These are phyloP conservation scores for Cephus pygmeus DNA, from an alignment of 2,888 invertebrate genomes.

Conservation along the genomic window DNA sequence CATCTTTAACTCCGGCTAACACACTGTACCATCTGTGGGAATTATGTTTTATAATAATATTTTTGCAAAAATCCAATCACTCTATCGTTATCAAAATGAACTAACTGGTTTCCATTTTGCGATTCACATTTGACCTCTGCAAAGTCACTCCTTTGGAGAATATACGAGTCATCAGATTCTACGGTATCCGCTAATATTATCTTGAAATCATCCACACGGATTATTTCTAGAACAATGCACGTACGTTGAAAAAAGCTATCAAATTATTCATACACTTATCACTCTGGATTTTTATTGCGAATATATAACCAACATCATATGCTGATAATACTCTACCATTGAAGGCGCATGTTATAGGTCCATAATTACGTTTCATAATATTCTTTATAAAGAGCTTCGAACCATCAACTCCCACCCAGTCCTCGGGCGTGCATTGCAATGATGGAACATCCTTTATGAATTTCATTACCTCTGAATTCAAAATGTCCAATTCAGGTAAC, in stretches of 20 bases:
- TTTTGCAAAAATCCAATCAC: not conserved
- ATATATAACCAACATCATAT: not conserved
- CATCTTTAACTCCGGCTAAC: slow-evolving; percentile 72
- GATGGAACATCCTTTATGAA: slow-evolving; percentile 74
- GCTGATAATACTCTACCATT: slow-evolving; percentile 42
- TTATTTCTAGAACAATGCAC: slow-evolving; percentile 68
- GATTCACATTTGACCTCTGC: slow-evolving; percentile 76
- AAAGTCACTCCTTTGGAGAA: slow-evolving; percentile 76
- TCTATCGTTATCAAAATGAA: slow-evolving; percentile 17
- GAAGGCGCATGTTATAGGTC: slow-evolving; percentile 60
- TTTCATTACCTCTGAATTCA: slow-evolving; percentile 79
- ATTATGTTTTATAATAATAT: not conserved
- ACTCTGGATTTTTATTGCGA: too few relatives aligned
- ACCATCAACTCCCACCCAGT: slow-evolving; percentile 80
- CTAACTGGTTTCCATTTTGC: slow-evolving; percentile 65
- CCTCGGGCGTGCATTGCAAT: slow-evolving; percentile 74
- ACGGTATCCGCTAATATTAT: slow-evolving; percentile 69
- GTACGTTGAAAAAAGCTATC: not conserved
- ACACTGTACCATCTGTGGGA: slow-evolving; percentile 73
- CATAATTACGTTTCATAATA: slow-evolving; percentile 64
- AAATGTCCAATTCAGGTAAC: slow-evolving; percentile 74
- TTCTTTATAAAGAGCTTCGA: slow-evolving; percentile 69
- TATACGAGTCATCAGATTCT: slow-evolving; percentile 71
- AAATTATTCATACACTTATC: not conserved
- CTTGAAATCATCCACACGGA: slow-evolving; percentile 75